These are phyloP conservation scores for Bradypodion pumilum DNA, from an alignment of 2,797 vertebrate species.

Conservation along the genomic window DNA sequence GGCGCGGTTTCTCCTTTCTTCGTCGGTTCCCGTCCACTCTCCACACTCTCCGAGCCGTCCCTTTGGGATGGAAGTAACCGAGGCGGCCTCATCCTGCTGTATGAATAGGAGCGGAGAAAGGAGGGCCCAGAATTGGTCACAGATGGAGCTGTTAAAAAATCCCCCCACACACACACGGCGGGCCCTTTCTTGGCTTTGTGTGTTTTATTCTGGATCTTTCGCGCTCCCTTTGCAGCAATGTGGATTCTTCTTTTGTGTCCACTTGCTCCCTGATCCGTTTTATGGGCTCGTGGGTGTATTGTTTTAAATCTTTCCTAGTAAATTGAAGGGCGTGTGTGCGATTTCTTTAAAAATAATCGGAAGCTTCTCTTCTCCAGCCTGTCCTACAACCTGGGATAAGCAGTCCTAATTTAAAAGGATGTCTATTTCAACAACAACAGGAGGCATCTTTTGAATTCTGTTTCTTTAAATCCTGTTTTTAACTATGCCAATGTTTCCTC, in stretches of 20 bases:
- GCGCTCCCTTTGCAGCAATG: too few species aligned
- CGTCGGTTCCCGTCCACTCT: neutral
- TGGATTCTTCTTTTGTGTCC: neutral
- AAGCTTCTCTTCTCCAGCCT: neutral
- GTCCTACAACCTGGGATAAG: neutral
- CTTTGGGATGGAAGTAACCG: neutral
- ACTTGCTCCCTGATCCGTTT: neutral
- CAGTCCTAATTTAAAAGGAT: neutral
- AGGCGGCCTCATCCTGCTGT: neutral
- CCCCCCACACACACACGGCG: too few species aligned
- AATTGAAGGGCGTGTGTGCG: neutral
- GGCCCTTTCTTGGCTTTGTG: neutral
- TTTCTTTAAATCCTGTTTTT: too few species aligned
- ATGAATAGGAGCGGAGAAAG: neutral
- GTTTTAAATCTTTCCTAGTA: neutral
- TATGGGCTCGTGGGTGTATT: neutral
- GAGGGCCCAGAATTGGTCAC: neutral
- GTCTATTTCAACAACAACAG: too few species aligned
- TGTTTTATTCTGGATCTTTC: neutral
- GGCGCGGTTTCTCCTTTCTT: neutral
- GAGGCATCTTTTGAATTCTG: neutral
- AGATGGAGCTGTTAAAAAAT: neutral
- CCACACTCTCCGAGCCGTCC: neutral
- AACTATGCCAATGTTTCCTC: too few species aligned
- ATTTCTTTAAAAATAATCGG: neutral